phyloP scores from a whole-genome alignment of 2,797 vertebrate species.

The Darevskia nairensis region DNA sequence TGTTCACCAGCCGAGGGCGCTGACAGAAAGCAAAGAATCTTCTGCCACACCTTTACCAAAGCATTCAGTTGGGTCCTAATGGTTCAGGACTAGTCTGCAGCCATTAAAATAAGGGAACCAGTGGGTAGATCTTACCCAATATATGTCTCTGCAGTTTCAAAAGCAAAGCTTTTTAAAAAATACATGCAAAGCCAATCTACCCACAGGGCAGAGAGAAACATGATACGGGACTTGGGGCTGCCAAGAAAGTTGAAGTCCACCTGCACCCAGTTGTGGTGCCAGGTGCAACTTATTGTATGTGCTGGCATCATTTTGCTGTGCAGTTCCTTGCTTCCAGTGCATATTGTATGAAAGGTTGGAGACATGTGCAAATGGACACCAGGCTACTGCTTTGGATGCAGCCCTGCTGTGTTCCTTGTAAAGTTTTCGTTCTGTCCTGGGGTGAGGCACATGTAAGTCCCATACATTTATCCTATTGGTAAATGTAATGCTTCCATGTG shows the following conservation, averaged over 20 bases:
- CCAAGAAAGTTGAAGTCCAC: neutral
- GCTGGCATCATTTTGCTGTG: neutral
- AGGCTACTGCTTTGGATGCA: neutral
- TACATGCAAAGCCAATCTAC: neutral
- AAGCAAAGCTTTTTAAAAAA: conserved; percentile 8
- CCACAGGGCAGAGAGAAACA: neutral
- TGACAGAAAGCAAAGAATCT: conserved; percentile 95
- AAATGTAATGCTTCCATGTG: neutral
- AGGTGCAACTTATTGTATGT: neutral
- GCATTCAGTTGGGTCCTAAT: conserved; percentile 38
- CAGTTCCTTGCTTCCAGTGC: neutral
- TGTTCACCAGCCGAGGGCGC: conserved; percentile 91
- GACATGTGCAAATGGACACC: neutral
- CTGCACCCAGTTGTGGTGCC: neutral
- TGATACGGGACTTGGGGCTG: neutral
- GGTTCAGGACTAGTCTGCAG: conserved; percentile 2
- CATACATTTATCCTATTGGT: neutral
- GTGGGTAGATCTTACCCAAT: conserved; percentile 6
- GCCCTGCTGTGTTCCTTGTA: neutral
- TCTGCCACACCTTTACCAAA: conserved; percentile 84
- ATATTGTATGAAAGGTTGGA: neutral
- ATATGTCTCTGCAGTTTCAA: neutral
- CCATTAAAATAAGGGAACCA: conserved; percentile 29
- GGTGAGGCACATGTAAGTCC: neutral
- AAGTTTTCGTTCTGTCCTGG: neutral